These are phyloP conservation scores for Hemicentrotus pulcherrimus DNA, from an alignment of 35 echinoderm and acorn worm genomes.

Conservation along the genomic window DNA sequence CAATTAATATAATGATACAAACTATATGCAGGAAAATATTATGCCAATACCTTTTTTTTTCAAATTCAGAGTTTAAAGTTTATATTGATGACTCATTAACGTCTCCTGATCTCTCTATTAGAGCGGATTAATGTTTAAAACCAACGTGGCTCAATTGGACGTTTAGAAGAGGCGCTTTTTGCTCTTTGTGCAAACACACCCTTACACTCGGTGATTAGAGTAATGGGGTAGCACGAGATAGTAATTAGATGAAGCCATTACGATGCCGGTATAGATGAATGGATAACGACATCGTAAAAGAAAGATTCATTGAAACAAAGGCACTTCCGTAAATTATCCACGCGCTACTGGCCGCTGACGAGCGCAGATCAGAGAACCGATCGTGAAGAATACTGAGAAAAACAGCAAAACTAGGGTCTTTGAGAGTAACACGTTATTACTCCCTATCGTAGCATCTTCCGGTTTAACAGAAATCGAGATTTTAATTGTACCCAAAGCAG, in stretches of 20 bases:
- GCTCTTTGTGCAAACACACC: background rate
- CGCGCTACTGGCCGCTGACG: background rate
- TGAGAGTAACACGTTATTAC: no score
- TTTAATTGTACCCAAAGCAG: no score
- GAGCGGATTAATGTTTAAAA: no score
- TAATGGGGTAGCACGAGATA: background rate
- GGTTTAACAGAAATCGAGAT: no score
- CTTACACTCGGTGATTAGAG: background rate
- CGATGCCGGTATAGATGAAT: background rate
- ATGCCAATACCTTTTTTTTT: no score
- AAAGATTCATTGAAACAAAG: background rate
- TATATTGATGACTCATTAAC: no score
- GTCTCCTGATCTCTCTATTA: no score
- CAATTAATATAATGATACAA: no score
- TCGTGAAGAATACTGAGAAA: background rate
- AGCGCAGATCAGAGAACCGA: background rate
- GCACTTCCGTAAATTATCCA: background rate
- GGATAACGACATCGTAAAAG: background rate
- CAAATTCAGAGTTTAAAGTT: no score
- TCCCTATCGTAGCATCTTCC: no score
- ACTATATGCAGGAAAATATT: no score
- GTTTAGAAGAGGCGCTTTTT: background rate
- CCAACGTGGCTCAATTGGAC: background rate
- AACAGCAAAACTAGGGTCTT: background rate
- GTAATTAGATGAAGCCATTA: constrained; percentile 6